Base-by-base conservation (phyloP, 2,888 invertebrate species). In the Piscicola geometra region DNA sequence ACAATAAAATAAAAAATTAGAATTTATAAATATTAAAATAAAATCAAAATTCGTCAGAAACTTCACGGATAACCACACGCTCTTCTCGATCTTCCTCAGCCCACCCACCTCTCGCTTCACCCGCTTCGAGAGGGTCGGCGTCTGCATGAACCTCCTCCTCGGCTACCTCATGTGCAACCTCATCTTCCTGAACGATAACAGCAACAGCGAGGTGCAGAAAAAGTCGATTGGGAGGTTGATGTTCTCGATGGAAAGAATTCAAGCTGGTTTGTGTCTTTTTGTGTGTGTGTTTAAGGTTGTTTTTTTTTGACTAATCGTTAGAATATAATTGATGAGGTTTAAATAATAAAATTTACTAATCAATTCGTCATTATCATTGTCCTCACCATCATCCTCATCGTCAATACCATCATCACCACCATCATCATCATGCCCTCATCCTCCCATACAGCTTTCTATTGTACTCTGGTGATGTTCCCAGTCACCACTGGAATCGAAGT, bases 91-190 rank as follows among this genome's bases (percentile, higher is more conserved):
- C 21, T 73, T 73, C 30, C 56, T 32, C 64, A 50, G 73, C 35
- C 73, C 73, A 12, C 28, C 52, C 2, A 73, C 73, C 21, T 73
- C 73, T 5, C 73, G 73, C 32, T 73, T 64, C 30, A 73, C 56
- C 21, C 52, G 73, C 18, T 73, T 73, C 32, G 73, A 73, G 64
- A 1, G 73, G 25, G 73, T 73, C 1, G 73, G 64, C n/a, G 73
- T 73, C 25, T 73, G 73, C 64, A 73, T 73, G 73, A 73, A 73
- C 33, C 64, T 73, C 1, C 25, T 73, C 25, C n/a, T 64, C 1
- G 73, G 73, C n/a, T 73, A 73, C 64, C 36, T 73, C 30, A 73
- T 73, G 73, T 73, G 73, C 64, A 73, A 73, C 73, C 64, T 73
- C 33, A 21, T 73, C 60, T 73, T 73, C 30, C 56, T 73, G 18